phyloP scores from a whole-genome alignment of 2,888 invertebrate species.

The Sarcophaga rosellei region DNA sequence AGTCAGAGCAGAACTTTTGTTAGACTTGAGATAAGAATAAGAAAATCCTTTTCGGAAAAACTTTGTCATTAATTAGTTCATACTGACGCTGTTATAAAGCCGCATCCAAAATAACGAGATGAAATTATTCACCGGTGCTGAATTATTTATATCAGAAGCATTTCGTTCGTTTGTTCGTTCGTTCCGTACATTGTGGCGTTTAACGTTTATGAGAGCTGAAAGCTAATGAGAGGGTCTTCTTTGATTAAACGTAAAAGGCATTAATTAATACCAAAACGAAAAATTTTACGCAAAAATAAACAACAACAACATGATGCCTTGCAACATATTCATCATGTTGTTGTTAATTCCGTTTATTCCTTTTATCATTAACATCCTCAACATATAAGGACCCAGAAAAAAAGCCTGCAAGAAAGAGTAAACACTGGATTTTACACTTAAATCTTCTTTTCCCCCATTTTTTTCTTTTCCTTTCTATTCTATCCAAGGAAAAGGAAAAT shows the following conservation, averaged over 20 bases:
- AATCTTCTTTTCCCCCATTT: too few species aligned
- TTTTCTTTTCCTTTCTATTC: too few species aligned
- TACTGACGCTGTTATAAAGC: constrained; percentile 51
- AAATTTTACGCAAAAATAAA: neutral
- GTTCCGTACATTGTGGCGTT: too few species aligned
- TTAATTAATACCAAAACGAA: constrained; percentile 13
- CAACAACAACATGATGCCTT: neutral
- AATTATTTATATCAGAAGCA: constrained; percentile 27
- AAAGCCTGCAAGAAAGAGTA: too few species aligned
- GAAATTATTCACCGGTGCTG: constrained; percentile 32
- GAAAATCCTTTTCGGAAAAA: constrained; percentile 56
- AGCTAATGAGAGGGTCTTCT: constrained; percentile 21
- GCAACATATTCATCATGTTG: neutral
- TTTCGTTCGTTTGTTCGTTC: neutral
- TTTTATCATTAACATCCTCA: neutral
- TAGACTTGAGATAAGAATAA: constrained; percentile 54
- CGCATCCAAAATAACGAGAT: constrained; percentile 32
- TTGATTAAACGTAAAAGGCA: neutral
- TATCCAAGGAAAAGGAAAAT: too few species aligned
- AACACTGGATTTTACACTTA: too few species aligned
- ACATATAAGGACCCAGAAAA: too few species aligned
- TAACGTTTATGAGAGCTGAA: neutral
- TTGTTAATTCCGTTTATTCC: neutral
- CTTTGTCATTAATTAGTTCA: constrained; percentile 61
- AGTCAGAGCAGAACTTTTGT: constrained; percentile 3